Conservation (phyloP, 2,113 vertebrate genomes). For the Bos javanicus region DNA sequence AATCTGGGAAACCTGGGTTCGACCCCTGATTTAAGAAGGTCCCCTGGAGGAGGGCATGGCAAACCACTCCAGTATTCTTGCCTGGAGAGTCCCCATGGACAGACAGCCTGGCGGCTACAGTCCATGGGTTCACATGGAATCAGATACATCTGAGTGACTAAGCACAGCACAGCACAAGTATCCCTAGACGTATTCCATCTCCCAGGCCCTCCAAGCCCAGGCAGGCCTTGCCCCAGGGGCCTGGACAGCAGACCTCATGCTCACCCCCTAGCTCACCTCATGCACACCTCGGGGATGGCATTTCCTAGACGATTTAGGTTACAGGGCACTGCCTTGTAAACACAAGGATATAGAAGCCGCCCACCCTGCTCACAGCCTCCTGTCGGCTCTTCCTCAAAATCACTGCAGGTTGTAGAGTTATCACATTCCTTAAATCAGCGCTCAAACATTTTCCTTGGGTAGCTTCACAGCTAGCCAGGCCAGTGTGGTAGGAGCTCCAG, state of each 20-base stretch:
- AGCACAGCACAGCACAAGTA: background rate
- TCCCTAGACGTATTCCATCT: background rate
- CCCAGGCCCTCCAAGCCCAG: background rate
- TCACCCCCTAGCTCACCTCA: background rate
- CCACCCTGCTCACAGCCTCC: background rate
- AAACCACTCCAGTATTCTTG: background rate
- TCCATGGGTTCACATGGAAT: background rate
- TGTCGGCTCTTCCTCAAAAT: background rate
- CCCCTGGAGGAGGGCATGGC: background rate
- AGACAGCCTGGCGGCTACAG: background rate
- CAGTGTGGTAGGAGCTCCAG: background rate
- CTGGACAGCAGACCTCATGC: background rate
- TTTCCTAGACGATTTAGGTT: background rate
- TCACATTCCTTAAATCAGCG: background rate
- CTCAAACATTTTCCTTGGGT: background rate
- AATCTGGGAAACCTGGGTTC: background rate
- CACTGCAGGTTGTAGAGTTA: background rate
- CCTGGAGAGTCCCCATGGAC: background rate
- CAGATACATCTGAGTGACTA: background rate
- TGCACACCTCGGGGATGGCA: no score
- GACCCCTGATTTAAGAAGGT: background rate
- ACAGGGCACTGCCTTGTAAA: background rate
- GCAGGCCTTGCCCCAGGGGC: background rate
- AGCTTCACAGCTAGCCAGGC: background rate
- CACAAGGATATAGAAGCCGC: background rate